These are phyloP conservation scores for Xanthostigma xanthostigma DNA, from an alignment of 2,888 invertebrate genomes.

Conservation along the genomic window DNA sequence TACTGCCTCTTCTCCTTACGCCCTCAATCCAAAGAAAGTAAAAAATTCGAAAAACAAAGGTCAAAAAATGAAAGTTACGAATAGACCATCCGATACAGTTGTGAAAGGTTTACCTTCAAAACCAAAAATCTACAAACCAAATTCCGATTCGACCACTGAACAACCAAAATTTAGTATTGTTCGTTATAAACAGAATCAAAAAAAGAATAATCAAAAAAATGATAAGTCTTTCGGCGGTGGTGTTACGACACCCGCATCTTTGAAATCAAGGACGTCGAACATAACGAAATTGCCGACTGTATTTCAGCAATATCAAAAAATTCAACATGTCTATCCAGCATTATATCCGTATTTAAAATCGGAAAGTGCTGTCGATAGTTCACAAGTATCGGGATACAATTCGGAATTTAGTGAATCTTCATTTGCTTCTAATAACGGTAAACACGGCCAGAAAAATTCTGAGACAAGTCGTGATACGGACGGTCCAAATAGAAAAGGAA, in stretches of 20 bases:
- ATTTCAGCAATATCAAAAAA: slow-evolving; percentile 60
- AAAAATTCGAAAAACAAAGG: slow-evolving; percentile 42
- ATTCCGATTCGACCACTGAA: slow-evolving; percentile 12
- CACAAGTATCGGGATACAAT: slow-evolving; percentile 13
- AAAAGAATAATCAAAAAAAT: slow-evolving; percentile 11
- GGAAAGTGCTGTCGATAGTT: slow-evolving; percentile 29
- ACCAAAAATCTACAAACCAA: slow-evolving; percentile 21
- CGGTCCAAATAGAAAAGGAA: slow-evolving; percentile 24
- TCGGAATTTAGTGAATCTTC: slow-evolving; percentile 21
- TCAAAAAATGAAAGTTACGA: slow-evolving; percentile 34
- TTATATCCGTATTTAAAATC: slow-evolving; percentile 33
- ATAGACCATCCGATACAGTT: slow-evolving; percentile 37
- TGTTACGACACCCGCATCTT: slow-evolving; percentile 7
- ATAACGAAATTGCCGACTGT: slow-evolving; percentile 46
- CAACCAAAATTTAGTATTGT: slow-evolving; percentile 6
- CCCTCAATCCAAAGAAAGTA: slow-evolving; percentile 33
- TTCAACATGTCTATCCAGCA: slow-evolving; percentile 63
- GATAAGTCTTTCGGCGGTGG: slow-evolving; percentile 7
- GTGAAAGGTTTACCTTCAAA: slow-evolving; percentile 33
- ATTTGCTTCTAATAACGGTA: slow-evolving; percentile 17
- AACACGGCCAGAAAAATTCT: slow-evolving; percentile 27
- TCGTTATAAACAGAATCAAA: slow-evolving; percentile 4
- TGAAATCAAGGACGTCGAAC: slow-evolving; percentile 6
- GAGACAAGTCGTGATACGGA: slow-evolving; percentile 30
- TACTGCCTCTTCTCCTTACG: slow-evolving; percentile 26